Evolutionary conservation across 2,113 vertebrate genomes (phyloP), one percentile per base, ranked within the genome.

Genomic region (Oncorhynchus keta): DNA sequence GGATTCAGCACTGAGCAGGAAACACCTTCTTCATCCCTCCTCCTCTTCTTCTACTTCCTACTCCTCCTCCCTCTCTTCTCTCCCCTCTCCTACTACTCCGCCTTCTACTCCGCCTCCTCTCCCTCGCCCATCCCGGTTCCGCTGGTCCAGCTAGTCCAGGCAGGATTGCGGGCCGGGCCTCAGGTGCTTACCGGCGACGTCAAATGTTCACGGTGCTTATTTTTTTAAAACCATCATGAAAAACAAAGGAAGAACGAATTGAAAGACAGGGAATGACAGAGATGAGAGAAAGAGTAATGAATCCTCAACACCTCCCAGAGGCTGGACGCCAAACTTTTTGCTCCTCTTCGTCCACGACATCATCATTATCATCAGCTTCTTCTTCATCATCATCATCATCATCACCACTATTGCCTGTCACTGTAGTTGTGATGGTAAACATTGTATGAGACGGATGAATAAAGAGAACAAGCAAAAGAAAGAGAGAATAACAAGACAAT

Each of bases 1-100:
- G 97, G 87, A 95, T 99, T 91, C 97, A 98, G 93, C 95, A 99
- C 91, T 99, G 93, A 95, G 91, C 86, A 26, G 57, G 49, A 70
- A 70, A 49, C 48, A 39, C 81, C 84, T 0, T 79, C 83, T 81
- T 77, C 1, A 0, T 80, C 86, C 85, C 79, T 83, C 87, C 8
- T 51, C 32, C 62, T 72, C 73, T 79, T 70, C 76, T 79, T 74
- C 65, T 76, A 65, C 68, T 61, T 48, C 57, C 55, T 48, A 79
- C 84, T 0, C 84, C 45, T 48, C 67, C 28, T 48, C 67, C 74
- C 35, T 22, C 32, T 35, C 49, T 55, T 57, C 74, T 48, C 30
- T n/a, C 64, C 28, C 61, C 72, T 51, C 45, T 68, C 62, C 69
- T 35, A 35, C 35, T 35, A 45, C 65, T 20, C 39, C 82, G 67